Percentiles rank a stretch among this genome's conserved stretches.
Conservation (phyloP, 2,888 invertebrate genomes). For the Polyommatus icarus region DNA sequence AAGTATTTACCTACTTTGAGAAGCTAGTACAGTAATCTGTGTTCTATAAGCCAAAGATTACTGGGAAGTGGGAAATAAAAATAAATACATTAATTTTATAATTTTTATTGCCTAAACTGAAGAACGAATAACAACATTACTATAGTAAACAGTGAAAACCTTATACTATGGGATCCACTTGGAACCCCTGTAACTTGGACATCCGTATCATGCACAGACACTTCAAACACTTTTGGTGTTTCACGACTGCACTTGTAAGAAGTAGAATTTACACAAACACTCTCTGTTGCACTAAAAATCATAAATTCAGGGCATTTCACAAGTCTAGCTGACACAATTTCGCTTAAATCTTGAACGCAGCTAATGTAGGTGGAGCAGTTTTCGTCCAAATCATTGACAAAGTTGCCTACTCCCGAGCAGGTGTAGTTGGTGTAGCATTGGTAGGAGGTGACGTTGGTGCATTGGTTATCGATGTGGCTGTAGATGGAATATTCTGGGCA, state of each 20-base stretch:
- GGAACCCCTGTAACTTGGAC: not conserved
- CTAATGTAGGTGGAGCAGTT: slow-evolving; percentile 57
- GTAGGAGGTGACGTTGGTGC: slow-evolving; percentile 64
- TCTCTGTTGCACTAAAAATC: slow-evolving; percentile 49
- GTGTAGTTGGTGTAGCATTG: slow-evolving; percentile 55
- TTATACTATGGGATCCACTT: not conserved
- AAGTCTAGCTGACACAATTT: slow-evolving; percentile 56
- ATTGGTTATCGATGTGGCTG: slow-evolving; percentile 61
- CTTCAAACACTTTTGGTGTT: slow-evolving; percentile 38
- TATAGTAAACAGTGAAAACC: not conserved
- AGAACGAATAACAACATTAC: not conserved
- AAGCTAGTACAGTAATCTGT: too few species aligned
- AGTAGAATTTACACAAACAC: slow-evolving; percentile 53
- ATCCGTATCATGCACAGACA: slow-evolving; percentile 36
- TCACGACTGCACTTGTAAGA: slow-evolving; percentile 47
- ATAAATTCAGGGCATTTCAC: slow-evolving; percentile 53
- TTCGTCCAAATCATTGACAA: slow-evolving; percentile 44
- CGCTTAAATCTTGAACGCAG: slow-evolving; percentile 56
- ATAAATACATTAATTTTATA: not conserved
- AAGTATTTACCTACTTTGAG: too few species aligned
- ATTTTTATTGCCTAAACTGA: not conserved
- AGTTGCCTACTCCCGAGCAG: slow-evolving; percentile 55
- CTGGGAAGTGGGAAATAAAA: not conserved
- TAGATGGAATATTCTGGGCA: slow-evolving; percentile 64
- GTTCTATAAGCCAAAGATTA: too few species aligned